A percentile compares a stretch with the other conserved stretches of the same genome.
phyloP scores from a whole-genome alignment of 1,140 invertebrate genomes.

The Hycleus phaleratus region DNA sequence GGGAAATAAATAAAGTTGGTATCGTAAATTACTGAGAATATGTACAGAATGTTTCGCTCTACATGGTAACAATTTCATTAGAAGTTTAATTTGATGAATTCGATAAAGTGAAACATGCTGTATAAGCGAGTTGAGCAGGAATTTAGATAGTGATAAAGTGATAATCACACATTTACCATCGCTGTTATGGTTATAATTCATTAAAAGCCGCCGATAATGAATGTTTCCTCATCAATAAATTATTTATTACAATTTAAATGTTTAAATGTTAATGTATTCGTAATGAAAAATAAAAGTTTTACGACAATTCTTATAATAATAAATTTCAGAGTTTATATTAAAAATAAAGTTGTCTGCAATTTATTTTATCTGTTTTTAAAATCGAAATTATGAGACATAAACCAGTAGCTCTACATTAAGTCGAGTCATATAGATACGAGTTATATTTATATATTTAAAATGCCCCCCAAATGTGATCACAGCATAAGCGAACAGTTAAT shows the following conservation, averaged over 20 bases:
- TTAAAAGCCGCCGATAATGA: conserved; percentile 11
- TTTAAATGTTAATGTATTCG: conserved; percentile 14
- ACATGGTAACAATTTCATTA: too few relatives aligned
- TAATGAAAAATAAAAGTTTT: conserved; percentile 16
- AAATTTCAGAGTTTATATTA: conserved; percentile 15
- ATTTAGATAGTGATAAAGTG: too few relatives aligned
- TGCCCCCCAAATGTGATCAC: conserved; percentile 33
- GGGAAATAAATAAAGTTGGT: too few relatives aligned
- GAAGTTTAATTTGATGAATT: too few relatives aligned
- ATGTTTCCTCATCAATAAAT: conserved; percentile 20
- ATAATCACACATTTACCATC: too few relatives aligned
- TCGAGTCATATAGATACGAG: conserved; percentile 28
- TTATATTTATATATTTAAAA: conserved; percentile 31
- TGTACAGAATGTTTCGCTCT: too few relatives aligned
- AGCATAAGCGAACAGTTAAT: conserved; percentile 36
- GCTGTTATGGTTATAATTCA: conserved; percentile 9
- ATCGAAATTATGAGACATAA: conserved; percentile 36
- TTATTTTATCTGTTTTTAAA: conserved; percentile 35
- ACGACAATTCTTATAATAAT: conserved; percentile 9
- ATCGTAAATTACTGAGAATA: too few relatives aligned
- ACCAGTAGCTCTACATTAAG: conserved; percentile 31
- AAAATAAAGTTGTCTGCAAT: conserved; percentile 33
- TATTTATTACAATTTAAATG: not conserved
- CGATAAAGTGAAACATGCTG: too few relatives aligned
- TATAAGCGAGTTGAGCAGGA: too few relatives aligned